Evolutionary conservation across 2,888 invertebrate species (phyloP), one percentile per base, ranked within the genome.

Genomic region (Eucera pruinosa): DNA sequence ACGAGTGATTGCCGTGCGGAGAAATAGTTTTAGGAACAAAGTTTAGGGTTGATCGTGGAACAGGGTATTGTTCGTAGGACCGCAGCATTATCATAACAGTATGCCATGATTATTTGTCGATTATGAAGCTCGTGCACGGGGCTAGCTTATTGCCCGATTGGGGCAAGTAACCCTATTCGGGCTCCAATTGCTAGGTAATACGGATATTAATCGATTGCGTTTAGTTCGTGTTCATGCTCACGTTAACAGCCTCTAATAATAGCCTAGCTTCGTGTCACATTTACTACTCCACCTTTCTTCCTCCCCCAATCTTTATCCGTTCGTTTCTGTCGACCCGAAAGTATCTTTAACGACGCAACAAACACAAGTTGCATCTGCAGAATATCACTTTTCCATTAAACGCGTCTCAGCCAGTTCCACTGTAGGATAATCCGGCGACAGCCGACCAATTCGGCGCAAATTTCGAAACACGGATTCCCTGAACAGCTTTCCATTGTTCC

Each of bases 191-290:
- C 76, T 65, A 68, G 69, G 48, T 76, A 68, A 78, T 77, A 30
- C 68, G 76, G 60, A 69, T 75, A 75, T 78, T 78, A 75, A 76
- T 67, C 77, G 76, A 77, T 68, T 64, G 58, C 64, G 76, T 68
- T 75, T 58, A 66, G 60, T 55, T 55, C 61, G 66, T 61, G 76
- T 62, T 57, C 75, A 62, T 47, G 57, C 50, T 50, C 67, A 30
- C 67, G 50, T 76, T 76, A 74, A 74, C 61, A 43, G 48, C 43
- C 60, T 25, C 48, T 58, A 45, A 47, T 64, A 58, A 57, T 65
- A 15, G 13, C 18, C 11, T 41, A 15, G 36, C 36, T 5, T 45
- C 43, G 39, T 9, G 72, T 20, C 33, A 65, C 36, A 47, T 55
- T 36, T 64, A n/a, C n/a, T n/a, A n/a, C n/a, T 41, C 47, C 50